Evolutionary conservation across 2,113 vertebrate species (phyloP).

Genomic region (Grammomys dolichurus): DNA sequence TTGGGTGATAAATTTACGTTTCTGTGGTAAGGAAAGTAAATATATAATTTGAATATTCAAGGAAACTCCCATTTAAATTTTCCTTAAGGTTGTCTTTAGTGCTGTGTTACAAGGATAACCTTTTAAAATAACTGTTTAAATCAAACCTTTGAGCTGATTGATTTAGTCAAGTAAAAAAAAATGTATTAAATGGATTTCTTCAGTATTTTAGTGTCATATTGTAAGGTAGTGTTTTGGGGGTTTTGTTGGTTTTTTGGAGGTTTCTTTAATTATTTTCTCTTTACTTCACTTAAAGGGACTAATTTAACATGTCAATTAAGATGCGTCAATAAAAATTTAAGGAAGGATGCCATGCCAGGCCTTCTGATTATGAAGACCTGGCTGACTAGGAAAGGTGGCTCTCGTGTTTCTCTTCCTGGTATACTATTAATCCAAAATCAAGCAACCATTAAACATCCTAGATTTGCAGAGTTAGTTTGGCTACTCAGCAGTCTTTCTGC

Average conservation of each 20-base stretch:
- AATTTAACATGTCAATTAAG: slow-evolving; percentile 50
- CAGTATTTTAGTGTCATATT: slow-evolving; percentile 51
- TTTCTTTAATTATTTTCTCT: background rate
- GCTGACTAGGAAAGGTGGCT: slow-evolving; percentile 26
- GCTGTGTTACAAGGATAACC: slow-evolving; percentile 55
- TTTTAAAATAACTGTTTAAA: slow-evolving; percentile 54
- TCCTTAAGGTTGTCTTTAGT: slow-evolving; percentile 56
- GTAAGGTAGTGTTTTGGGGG: background rate
- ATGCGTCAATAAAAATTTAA: slow-evolving; percentile 52
- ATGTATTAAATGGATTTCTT: slow-evolving; percentile 26
- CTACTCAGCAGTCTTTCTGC: slow-evolving; percentile 3
- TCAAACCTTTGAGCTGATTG: slow-evolving; percentile 51
- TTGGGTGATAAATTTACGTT: slow-evolving; percentile 57
- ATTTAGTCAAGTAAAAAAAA: slow-evolving; percentile 20
- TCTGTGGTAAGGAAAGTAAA: background rate
- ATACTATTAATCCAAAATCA: slow-evolving; percentile 2
- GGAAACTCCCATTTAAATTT: slow-evolving; percentile 56
- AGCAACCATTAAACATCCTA: slow-evolving; percentile 40
- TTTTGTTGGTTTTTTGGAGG: background rate
- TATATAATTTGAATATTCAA: slow-evolving; percentile 63
- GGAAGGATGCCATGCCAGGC: background rate
- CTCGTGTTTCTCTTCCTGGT: slow-evolving; percentile 44
- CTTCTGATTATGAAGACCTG: slow-evolving; percentile 21
- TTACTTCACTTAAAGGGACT: slow-evolving; percentile 51
- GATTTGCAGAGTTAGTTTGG: background rate